A percentile compares a stretch with the other conserved stretches of the same genome.
Conservation (phyloP, 2,113 vertebrate genomes). For the Aleadryas rufinucha region DNA sequence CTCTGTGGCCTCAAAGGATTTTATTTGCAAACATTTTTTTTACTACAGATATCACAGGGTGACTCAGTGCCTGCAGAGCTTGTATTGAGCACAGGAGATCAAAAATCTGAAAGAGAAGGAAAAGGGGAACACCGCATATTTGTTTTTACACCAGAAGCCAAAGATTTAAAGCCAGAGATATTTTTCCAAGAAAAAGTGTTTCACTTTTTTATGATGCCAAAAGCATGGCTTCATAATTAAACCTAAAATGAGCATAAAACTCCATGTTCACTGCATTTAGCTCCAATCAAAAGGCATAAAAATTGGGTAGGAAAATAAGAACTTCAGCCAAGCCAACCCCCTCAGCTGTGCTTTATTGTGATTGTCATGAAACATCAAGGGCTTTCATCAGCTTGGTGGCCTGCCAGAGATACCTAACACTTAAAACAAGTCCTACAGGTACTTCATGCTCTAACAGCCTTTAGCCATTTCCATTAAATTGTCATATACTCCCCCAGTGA, state of each 20-base stretch:
- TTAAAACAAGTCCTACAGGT: constrained; percentile 28
- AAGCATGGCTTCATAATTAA: constrained; percentile 4
- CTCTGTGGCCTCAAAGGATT: neutral
- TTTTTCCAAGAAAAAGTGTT: neutral
- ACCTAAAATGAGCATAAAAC: neutral
- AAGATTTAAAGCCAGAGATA: neutral
- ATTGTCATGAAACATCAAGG: constrained; percentile 10
- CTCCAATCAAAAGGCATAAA: constrained; percentile 25
- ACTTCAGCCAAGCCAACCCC: neutral
- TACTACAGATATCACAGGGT: neutral
- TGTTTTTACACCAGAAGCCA: neutral
- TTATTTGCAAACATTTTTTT: neutral
- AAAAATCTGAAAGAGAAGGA: neutral
- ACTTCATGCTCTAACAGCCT: neutral
- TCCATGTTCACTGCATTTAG: neutral
- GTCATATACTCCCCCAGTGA: neutral
- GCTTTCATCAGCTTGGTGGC: constrained; percentile 22
- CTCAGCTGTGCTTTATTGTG: neutral
- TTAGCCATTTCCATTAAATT: neutral
- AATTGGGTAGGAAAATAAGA: constrained; percentile 16
- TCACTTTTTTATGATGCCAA: neutral
- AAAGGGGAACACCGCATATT: neutral
- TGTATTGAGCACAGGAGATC: neutral
- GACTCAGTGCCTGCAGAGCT: neutral
- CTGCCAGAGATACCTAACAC: neutral